Evolutionary conservation across 2,888 invertebrate species (phyloP), one percentile per base, ranked within the genome.

Genomic region (Lasioglossum oenotherae): DNA sequence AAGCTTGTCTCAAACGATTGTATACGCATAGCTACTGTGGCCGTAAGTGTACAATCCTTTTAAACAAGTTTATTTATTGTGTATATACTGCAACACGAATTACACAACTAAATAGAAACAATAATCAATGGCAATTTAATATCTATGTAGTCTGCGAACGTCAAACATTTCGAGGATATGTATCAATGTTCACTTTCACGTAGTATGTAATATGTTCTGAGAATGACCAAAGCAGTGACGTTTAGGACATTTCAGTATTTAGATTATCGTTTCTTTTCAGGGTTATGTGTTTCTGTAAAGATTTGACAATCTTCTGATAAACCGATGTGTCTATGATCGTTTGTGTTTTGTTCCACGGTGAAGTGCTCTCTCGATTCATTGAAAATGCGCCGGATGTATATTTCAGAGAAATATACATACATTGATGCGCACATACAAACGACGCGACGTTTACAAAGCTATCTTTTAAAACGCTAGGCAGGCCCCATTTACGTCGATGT

Each of bases 401-500:
- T 78, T 81, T 81, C 74, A 77, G 35, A 67, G 74, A 83, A 81
- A 77, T 60, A 41, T 71, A n/a, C 73, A 41, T 71, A n/a, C 73
- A 27, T 23, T 82, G 31, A 31, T 31, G 75, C 41, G 23, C 69
- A 78, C 82, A 71, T 78, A 81, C 82, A 78, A 78, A 74, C 72
- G 78, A 76, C n/a, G 81, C 53, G 78, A 76, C n/a, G 81, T 53
- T 44, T 80, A 74, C 46, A 67, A 46, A 74, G 73, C 60, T 44
- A 10, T 74, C 75, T 67, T 78, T 84, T 49, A 78, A 67, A 74
- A 72, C 64, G 27, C 27, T 41, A 44, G 69, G n/a, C 44, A 44
- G 60, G 78, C 78, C 74, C 77, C 76, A 67, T 87, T 78, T 75
- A 72, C 78, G 46, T n/a, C 27, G 79, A 77, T 69, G 49, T 67